A percentile compares a stretch with the other conserved stretches of the same genome.
Conservation (phyloP, 2,797 vertebrate species). For the Oreochromis grahami region DNA sequence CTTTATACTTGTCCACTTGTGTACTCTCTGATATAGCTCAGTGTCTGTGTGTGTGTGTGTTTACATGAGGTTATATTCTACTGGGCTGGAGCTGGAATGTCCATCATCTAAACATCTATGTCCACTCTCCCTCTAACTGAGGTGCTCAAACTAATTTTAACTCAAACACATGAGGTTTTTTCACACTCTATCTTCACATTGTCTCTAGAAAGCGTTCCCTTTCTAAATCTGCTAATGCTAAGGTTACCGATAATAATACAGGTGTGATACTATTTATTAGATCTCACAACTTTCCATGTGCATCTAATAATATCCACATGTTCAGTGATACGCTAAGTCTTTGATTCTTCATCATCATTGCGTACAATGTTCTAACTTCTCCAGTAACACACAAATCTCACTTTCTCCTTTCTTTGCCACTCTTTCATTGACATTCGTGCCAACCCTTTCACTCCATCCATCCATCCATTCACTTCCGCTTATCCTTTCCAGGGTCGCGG, state of each 20-base stretch:
- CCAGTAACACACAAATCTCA: not conserved
- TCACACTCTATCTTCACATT: not conserved
- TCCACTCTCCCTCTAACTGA: not conserved
- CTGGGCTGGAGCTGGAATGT: not conserved
- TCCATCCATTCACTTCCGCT: too few relatives aligned
- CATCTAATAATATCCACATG: not conserved
- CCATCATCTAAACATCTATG: not conserved
- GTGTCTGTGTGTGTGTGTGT: not conserved
- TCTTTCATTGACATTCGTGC: not conserved
- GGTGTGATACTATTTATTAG: not conserved
- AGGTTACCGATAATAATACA: not conserved
- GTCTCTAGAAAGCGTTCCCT: not conserved
- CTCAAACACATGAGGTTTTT: not conserved
- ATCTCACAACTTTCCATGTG: not conserved
- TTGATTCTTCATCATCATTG: not conserved
- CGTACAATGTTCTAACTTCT: not conserved
- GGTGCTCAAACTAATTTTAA: not conserved
- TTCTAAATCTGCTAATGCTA: not conserved
- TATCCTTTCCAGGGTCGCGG: too few relatives aligned
- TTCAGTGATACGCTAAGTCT: not conserved
- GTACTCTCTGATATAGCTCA: not conserved
- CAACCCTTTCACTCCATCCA: not conserved
- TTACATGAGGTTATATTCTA: not conserved
- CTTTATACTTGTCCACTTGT: not conserved
- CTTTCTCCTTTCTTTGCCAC: not conserved